Base-by-base conservation (phyloP, 1,140 invertebrate species). In the Grapholita molesta region DNA sequence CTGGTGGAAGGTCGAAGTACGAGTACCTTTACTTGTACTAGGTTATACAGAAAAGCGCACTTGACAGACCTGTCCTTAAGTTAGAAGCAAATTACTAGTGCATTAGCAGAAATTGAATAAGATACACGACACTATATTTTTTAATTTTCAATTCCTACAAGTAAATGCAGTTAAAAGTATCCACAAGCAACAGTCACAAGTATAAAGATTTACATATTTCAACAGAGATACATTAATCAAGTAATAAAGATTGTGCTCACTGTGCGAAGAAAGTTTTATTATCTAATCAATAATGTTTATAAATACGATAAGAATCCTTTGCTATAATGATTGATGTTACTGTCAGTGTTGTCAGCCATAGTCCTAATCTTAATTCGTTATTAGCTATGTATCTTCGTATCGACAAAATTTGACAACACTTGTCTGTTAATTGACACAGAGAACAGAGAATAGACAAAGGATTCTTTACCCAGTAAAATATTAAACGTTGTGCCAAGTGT, bases 191-290 rank as follows among this genome's bases (percentile, higher is more conserved):
- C 55, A 61, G 55, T 61, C 25, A 61, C 55, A 61, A 57, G 24
- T 61, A 61, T 61, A 61, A 69, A 66, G 33, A 7, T 68, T 67
- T 71, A 70, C 61, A 73, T 61, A 70, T 70, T 64, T 76, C 69
- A 78, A 80, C 76, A 77, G 75, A 38, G 11, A 28, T 70, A 24
- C 24, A 66, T 61, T 65, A 38, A 65, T 24, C 52, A 65, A 32
- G 79, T 69, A 83, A 79, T 73, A 84, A 77, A 79, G 75, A 77
- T 80, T 82, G 85, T 87, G 84, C 86, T 73, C 78, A 82, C 73
- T 78, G 85, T 89, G 85, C 84, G 79, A 77, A 68, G 73, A 75
- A 79, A 30, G 55, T 61, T 61, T 32, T 28, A 30, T 28, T 61
- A 61, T 5, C 55, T 61, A 32, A 28, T 28, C 12, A 61, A 15